phyloP scores from a whole-genome alignment of 2,888 invertebrate species.

The Drosophila nigritarsus region DNA sequence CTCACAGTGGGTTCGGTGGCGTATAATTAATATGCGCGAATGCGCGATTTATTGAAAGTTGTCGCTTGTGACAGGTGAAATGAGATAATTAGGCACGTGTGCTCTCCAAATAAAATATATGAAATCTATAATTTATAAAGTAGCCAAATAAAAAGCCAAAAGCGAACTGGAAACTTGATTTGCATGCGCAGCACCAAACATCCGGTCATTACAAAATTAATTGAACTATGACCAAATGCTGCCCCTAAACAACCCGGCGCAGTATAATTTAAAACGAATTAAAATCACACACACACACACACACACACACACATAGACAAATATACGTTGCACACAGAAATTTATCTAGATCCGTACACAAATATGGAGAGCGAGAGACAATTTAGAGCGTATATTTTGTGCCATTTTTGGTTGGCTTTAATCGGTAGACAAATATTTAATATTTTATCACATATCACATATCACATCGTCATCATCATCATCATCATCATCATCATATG shows the following conservation, averaged over 20 bases:
- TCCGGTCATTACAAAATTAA: conserved; percentile 75
- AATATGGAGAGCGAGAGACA: conserved; percentile 27
- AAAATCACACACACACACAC: conserved; percentile 54
- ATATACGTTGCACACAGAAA: conserved; percentile 6
- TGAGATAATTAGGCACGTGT: conserved; percentile 3
- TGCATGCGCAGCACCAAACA: conserved; percentile 61
- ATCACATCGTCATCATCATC: background rate
- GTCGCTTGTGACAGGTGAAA: conserved; percentile 43
- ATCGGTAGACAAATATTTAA: conserved; percentile 7
- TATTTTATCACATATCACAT: conserved; percentile 31
- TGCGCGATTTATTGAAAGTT: conserved; percentile 38
- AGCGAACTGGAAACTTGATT: conserved; percentile 48
- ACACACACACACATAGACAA: background rate
- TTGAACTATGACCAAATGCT: conserved; percentile 76
- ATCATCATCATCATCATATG: conserved; percentile 1
- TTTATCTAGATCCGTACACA: conserved; percentile 46
- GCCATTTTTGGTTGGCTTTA: conserved; percentile 49
- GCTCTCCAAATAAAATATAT: background rate
- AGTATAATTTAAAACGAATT: conserved; percentile 76
- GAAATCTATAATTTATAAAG: conserved; percentile 6
- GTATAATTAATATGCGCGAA: conserved; percentile 56
- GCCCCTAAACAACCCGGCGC: conserved; percentile 50
- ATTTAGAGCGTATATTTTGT: conserved; percentile 32
- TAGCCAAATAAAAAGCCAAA: conserved; percentile 9
- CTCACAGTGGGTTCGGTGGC: conserved; percentile 42